A percentile compares a stretch with the other conserved stretches of the same genome.
These are phyloP conservation scores for Aptenodytes forsteri DNA, from an alignment of 2,113 vertebrate species.

Conservation along the genomic window DNA sequence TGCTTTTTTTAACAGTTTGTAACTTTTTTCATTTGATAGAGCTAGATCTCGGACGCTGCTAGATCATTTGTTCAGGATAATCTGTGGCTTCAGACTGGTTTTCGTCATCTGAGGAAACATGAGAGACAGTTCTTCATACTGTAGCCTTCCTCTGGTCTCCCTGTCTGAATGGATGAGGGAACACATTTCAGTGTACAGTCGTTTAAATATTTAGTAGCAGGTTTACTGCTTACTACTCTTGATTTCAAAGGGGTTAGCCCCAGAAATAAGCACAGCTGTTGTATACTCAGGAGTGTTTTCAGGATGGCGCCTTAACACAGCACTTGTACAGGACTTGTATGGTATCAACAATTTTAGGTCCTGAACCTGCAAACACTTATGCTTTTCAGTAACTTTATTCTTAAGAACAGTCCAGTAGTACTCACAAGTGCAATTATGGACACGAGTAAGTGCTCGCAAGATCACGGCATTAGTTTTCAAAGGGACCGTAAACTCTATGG, in stretches of 20 bases:
- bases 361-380: conserved; percentile 27
- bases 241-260: conserved; percentile 31
- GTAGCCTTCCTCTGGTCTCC: not conserved
- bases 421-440: conserved; percentile 1
- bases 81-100: not conserved
- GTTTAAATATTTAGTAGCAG: not conserved
- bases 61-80: not conserved
- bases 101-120: not conserved
- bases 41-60: not conserved
- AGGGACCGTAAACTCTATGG: conserved; percentile 17
- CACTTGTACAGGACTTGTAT: conserved; percentile 2
- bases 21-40: not conserved
- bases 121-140: not conserved
- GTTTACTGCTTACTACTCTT: not conserved
- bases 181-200: not conserved
- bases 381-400: conserved; percentile 25
- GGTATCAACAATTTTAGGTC: conserved; percentile 29
- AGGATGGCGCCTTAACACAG: not conserved
- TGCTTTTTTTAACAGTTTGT: not conserved
- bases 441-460: not conserved
- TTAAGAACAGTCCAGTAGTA: not conserved
- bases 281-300: not conserved
- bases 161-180: not conserved
- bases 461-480: conserved; percentile 40
- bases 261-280: conserved; percentile 28